phyloP scores from a whole-genome alignment of 1,140 invertebrate genomes.

The Hyposmocoma kahamanoa region DNA sequence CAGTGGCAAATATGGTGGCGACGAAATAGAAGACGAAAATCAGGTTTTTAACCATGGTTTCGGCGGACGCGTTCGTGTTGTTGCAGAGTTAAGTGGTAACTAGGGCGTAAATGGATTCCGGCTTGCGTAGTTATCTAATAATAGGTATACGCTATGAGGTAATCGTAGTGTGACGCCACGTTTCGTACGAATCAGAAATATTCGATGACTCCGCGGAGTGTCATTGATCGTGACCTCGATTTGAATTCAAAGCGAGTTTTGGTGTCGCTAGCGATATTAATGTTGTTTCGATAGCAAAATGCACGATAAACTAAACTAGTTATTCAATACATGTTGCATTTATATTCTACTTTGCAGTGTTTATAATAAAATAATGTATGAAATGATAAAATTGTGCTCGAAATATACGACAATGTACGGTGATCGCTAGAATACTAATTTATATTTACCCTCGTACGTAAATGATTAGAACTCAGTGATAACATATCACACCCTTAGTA shows the following conservation, averaged over 20 bases:
- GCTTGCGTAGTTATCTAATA: constrained; percentile 58
- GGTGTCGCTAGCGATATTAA: no score
- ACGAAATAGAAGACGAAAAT: constrained; percentile 36
- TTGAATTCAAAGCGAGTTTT: constrained; percentile 24
- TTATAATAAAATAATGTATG: no score
- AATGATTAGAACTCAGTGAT: no score
- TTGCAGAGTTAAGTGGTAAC: constrained; percentile 43
- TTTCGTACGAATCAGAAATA: constrained; percentile 66
- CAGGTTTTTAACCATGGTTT: constrained; percentile 39
- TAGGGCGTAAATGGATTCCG: constrained; percentile 47
- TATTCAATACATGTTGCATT: no score
- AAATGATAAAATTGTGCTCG: no score
- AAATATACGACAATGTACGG: no score
- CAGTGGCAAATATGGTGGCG: constrained; percentile 32
- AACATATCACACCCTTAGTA: no score
- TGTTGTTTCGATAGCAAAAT: no score
- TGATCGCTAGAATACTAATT: no score
- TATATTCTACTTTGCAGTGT: no score
- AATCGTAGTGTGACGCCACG: constrained; percentile 45
- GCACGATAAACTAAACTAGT: no score
- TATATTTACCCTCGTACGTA: no score
- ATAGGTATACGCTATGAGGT: constrained; percentile 66
- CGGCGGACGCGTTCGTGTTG: constrained; percentile 40
- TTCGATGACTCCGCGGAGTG: constrained; percentile 39
- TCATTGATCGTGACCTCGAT: constrained; percentile 59